A percentile compares a stretch with the other conserved stretches of the same genome.
phyloP scores from a whole-genome alignment of 1,140 invertebrate genomes.

The Reticulitermes speratus region DNA sequence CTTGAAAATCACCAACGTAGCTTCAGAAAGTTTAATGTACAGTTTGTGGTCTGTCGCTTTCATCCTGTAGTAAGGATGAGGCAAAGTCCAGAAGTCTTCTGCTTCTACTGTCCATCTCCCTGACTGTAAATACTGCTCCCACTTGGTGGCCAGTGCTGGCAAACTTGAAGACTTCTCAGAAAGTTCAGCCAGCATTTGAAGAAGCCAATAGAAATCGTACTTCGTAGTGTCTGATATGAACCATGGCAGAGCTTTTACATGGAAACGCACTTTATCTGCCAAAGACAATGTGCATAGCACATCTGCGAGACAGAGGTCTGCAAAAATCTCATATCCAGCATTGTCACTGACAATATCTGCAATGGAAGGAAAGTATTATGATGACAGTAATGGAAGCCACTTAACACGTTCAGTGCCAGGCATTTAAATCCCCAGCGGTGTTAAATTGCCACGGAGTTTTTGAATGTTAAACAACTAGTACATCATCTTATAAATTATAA shows the following conservation, averaged over 20 bases:
- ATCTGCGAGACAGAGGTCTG: slow-evolving; percentile 85
- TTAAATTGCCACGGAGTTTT: neutral
- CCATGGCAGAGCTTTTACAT: slow-evolving; percentile 93
- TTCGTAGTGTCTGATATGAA: slow-evolving; percentile 89
- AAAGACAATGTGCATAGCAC: slow-evolving; percentile 69
- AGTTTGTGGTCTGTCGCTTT: slow-evolving; percentile 62
- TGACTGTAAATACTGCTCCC: slow-evolving; percentile 55
- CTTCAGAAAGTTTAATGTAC: slow-evolving; percentile 67
- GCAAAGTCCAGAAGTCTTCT: slow-evolving; percentile 85
- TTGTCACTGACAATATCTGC: slow-evolving; percentile 90
- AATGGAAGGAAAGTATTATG: slow-evolving; percentile 30
- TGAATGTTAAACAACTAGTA: no score
- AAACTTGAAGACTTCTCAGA: slow-evolving; percentile 39
- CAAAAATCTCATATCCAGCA: slow-evolving; percentile 89
- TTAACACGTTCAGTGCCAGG: no score
- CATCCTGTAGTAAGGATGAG: slow-evolving; percentile 81
- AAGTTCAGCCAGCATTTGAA: slow-evolving; percentile 35
- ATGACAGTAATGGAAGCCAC: slow-evolving; percentile 1
- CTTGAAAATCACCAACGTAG: slow-evolving; percentile 85
- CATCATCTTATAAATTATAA: no score
- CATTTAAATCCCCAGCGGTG: no score
- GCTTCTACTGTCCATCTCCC: slow-evolving; percentile 51
- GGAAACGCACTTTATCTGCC: slow-evolving; percentile 72
- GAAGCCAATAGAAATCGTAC: slow-evolving; percentile 72
- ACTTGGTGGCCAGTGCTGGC: slow-evolving; percentile 46